These are phyloP conservation scores for Spermophilus dauricus DNA, from an alignment of 2,113 vertebrate species.

Conservation along the genomic window DNA sequence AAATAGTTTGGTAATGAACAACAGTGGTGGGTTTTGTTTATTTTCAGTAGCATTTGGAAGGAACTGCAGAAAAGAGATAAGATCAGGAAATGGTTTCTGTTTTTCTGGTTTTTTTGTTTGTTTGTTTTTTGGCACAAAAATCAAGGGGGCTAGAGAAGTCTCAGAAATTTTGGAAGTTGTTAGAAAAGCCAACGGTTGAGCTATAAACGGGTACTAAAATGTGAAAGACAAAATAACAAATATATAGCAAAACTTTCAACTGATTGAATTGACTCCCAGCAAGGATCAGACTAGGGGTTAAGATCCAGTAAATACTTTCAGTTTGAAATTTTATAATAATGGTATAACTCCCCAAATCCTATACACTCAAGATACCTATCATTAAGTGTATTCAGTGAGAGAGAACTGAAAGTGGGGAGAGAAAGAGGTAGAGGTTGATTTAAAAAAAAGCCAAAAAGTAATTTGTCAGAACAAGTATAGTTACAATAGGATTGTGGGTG, in stretches of 20 bases:
- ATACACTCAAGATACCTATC: background rate
- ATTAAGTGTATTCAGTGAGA: background rate
- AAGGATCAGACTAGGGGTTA: background rate
- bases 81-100: background rate
- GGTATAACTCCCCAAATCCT: background rate
- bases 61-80: background rate
- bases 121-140: background rate
- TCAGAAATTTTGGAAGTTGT: background rate
- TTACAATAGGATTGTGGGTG: background rate
- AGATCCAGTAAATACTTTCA: background rate
- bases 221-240: background rate
- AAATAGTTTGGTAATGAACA: background rate
- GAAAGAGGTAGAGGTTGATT: background rate
- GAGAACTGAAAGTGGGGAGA: background rate
- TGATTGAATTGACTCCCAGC: background rate
- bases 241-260: background rate
- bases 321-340: background rate
- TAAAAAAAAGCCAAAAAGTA: background rate
- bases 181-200: background rate
- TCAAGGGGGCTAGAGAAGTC: background rate
- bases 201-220: background rate
- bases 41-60: background rate
- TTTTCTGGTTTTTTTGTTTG: background rate
- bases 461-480: background rate
- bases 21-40: background rate